Conservation (phyloP, 2,113 vertebrate genomes). For the Corythoichthys intestinalis region DNA sequence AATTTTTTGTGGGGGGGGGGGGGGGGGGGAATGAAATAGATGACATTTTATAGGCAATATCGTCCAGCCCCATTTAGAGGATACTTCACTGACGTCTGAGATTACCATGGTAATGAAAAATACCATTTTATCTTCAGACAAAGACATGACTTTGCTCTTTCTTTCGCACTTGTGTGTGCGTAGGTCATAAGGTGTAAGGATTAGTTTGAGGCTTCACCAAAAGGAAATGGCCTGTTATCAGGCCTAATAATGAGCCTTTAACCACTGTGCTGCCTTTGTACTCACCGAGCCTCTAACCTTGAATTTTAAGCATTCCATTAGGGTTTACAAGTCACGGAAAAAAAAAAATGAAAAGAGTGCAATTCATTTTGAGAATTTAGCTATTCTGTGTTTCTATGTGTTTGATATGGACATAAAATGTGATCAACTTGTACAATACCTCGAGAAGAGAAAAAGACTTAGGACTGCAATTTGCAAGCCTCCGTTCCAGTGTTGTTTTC, state of each 20-base stretch:
- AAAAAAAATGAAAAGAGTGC: not conserved
- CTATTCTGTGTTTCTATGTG: not conserved
- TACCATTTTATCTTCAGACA: conserved; percentile 50
- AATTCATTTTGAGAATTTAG: not conserved
- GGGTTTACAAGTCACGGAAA: not conserved
- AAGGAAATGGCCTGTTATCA: conserved; percentile 34
- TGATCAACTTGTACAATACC: no score
- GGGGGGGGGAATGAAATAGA: no score
- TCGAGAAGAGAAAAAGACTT: no score
- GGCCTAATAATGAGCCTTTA: conserved; percentile 49
- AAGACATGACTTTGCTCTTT: conserved; percentile 45
- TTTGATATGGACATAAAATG: not conserved
- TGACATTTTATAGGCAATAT: no score
- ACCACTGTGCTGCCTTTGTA: conserved; percentile 16
- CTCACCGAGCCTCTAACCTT: conserved; percentile 1
- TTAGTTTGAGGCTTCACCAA: conserved; percentile 22
- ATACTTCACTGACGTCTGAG: conserved; percentile 25
- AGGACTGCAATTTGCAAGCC: no score
- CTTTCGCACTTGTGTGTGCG: conserved; percentile 33
- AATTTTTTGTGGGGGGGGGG: no score
- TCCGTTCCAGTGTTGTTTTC: no score
- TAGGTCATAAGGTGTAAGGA: conserved; percentile 12
- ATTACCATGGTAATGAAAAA: conserved; percentile 28
- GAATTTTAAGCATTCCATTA: not conserved
- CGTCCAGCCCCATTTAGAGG: conserved; percentile 23